These are phyloP conservation scores for Eurytoma californica DNA, from an alignment of 2,888 invertebrate species.

Conservation along the genomic window DNA sequence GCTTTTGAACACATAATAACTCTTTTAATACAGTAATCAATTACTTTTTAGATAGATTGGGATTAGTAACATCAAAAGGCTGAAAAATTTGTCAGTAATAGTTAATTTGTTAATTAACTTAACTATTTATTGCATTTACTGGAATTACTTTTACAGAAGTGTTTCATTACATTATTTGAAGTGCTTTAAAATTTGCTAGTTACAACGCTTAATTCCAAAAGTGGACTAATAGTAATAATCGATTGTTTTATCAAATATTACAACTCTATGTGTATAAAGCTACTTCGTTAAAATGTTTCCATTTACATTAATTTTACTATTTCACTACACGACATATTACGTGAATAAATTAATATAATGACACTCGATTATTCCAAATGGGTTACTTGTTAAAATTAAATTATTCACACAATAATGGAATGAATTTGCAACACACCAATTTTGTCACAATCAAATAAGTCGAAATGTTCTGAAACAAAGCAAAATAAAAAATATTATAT, in stretches of 20 bases:
- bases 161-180: too few species aligned
- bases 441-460: slow-evolving; percentile 52
- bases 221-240: background rate
- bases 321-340: slow-evolving; percentile 3
- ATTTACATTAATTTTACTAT: background rate
- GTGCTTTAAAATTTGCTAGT: too few species aligned
- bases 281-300: background rate
- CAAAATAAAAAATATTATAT: slow-evolving; percentile 8
- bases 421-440: slow-evolving; percentile 50
- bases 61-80: too few species aligned
- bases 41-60: too few species aligned
- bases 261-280: background rate
- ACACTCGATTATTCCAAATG: background rate
- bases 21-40: background rate
- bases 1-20: background rate
- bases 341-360: slow-evolving; percentile 3
- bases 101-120: too few species aligned
- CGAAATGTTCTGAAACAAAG: slow-evolving; percentile 53
- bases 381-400: background rate
- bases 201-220: too few species aligned
- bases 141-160: too few species aligned
- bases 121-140: too few species aligned
- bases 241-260: background rate
- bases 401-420: slow-evolving; percentile 46
- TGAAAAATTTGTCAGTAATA: too few species aligned